These are phyloP conservation scores for Drosophila triauraria DNA, from an alignment of 1,140 invertebrate genomes.

Conservation along the genomic window DNA sequence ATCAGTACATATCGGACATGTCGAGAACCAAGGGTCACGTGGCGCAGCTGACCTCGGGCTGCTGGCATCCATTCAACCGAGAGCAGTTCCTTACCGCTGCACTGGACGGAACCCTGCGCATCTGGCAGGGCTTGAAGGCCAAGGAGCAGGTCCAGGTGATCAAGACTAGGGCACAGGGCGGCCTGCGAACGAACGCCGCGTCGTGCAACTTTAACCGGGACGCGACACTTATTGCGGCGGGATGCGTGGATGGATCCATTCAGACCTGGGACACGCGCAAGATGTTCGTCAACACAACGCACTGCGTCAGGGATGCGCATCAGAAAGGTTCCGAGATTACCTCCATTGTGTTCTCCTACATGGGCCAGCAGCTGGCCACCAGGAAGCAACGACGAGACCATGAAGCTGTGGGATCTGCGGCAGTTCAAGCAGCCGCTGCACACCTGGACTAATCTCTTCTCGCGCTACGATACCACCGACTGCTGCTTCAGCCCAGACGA, in stretches of 20 bases:
- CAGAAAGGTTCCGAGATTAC: conserved; percentile 93
- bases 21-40: conserved; percentile 98
- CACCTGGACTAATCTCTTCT: conserved; percentile 90
- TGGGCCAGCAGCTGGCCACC: conserved; percentile 91
- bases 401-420: conserved; percentile 98
- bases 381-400: conserved; percentile 96
- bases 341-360: conserved; percentile 94
- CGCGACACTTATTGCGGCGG: conserved; percentile 95
- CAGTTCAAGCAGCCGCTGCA: conserved; percentile 93
- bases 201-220: conserved; percentile 94
- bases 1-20: conserved; percentile 98
- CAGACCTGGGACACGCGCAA: conserved; percentile 98
- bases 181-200: conserved; percentile 95
- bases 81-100: conserved; percentile 98
- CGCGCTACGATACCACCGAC: conserved; percentile 96
- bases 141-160: conserved; percentile 93
- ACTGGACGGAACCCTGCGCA: conserved; percentile 95
- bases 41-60: conserved; percentile 94
- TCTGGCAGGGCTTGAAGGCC: conserved; percentile 94
- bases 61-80: conserved; percentile 96
- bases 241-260: conserved; percentile 97
- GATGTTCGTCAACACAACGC: conserved; percentile 92
- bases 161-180: conserved; percentile 94
- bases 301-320: conserved; percentile 93
- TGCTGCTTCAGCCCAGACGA: conserved; percentile 94